Evolutionary conservation across 2,888 invertebrate genomes (phyloP).

Genomic region (Philereme vetulata): DNA sequence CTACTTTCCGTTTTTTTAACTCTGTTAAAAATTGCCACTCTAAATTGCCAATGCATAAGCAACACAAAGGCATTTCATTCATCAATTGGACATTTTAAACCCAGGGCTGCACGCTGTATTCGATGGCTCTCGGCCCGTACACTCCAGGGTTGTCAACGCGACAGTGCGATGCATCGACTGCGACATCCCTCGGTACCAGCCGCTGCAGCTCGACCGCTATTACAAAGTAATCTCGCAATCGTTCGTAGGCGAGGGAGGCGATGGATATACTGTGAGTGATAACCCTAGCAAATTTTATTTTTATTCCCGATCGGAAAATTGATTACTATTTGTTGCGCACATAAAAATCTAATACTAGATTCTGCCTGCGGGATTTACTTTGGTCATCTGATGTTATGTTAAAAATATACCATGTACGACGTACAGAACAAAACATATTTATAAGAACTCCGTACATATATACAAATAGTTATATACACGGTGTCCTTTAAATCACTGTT

Average conservation of each 20-base stretch:
- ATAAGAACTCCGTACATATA: no score
- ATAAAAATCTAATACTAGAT: neutral
- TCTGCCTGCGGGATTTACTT: no score
- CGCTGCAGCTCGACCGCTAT: slow-evolving; percentile 78
- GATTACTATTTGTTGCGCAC: neutral
- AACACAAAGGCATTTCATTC: slow-evolving; percentile 13
- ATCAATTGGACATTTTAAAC: slow-evolving; percentile 25
- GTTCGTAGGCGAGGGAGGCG: slow-evolving; percentile 87
- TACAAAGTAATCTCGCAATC: slow-evolving; percentile 86
- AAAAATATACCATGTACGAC: no score
- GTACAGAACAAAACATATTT: no score
- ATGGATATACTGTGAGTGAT: slow-evolving; percentile 84
- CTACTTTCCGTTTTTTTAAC: no score
- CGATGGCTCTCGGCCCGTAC: slow-evolving; percentile 83
- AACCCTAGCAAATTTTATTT: slow-evolving; percentile 5
- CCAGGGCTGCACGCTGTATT: slow-evolving; percentile 77
- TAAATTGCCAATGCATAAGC: neutral
- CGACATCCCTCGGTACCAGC: slow-evolving; percentile 85
- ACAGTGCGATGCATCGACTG: slow-evolving; percentile 86
- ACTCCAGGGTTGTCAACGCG: slow-evolving; percentile 83
- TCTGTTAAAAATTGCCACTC: neutral
- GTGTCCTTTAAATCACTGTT: no score
- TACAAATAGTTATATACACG: no score
- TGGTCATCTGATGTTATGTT: no score
- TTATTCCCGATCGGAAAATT: no score